Base-by-base conservation (phyloP, 2,888 invertebrate species). In the Mactromeris polynyma region DNA sequence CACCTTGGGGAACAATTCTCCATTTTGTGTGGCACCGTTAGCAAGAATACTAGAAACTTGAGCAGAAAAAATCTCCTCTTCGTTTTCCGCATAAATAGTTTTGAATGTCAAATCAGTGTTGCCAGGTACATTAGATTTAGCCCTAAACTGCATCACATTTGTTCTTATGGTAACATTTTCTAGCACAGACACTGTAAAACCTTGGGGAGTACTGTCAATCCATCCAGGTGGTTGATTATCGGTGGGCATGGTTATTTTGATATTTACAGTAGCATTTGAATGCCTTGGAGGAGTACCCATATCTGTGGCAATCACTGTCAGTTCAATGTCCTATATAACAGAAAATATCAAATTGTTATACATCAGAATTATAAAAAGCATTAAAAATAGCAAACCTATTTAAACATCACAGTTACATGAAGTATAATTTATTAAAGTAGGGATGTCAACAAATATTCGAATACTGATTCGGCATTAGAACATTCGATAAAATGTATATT, bases 221-320 rank as follows among this genome's bases (percentile, higher is more conserved):
- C 91, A 93, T 6, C 26, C 11, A 19, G 93, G 93, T n/a, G 93
- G 92, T 1, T 85, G 85, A 14, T 79, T 51, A 7, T 38, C 81
- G 0, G 79, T 31, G 17, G 90, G 84, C 31, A 46, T 46, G 0
- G 85, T 83, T 97, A 99, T 98, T 98, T 99, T 99, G 97, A 99
- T 99, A 97, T 98, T 98, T 97, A 99, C 99, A 97, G 99, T 99
- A 97, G 99, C 99, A 97, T 99, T 98, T 97, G 98, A 98, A 26
- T 33, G 58, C 97, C 99, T 98, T 97, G 98, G 98, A 97, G 98
- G 98, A 97, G 98, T 98, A 97, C 99, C 99, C 98, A 98, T 98
- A 98, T 99, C 99, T 98, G 98, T 98, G 97, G 99, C 99, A 98
- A 98, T 98, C 97, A 99, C 99, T 98, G 98, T 98, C 98, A 99